Conservation (phyloP, 2,113 vertebrate species). For the Neoarius graeffei region DNA sequence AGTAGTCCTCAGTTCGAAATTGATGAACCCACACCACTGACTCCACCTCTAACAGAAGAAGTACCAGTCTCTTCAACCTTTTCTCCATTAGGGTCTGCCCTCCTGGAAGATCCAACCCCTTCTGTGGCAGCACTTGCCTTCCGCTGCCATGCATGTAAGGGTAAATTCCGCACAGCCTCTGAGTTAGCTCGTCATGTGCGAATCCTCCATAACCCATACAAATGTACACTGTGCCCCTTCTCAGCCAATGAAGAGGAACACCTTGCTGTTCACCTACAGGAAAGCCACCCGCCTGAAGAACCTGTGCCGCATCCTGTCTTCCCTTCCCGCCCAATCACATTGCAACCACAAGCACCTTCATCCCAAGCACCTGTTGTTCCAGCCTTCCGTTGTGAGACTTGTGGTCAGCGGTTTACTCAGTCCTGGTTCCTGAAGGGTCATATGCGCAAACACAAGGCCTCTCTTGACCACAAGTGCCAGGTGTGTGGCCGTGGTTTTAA, state of each 20-base stretch:
- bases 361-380: slow-evolving; percentile 69
- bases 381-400: slow-evolving; percentile 86
- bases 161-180: slow-evolving; percentile 87
- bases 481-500: slow-evolving; percentile 93
- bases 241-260: slow-evolving; percentile 86
- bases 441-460: slow-evolving; percentile 94
- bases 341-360: slow-evolving; percentile 55
- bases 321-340: slow-evolving; percentile 34
- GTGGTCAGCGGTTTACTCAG: slow-evolving; percentile 90
- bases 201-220: slow-evolving; percentile 90
- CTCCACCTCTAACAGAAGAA: slow-evolving; percentile 73
- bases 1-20: slow-evolving; percentile 63
- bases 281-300: slow-evolving; percentile 70
- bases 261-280: slow-evolving; percentile 81
- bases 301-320: slow-evolving; percentile 58
- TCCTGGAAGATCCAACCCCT: slow-evolving; percentile 46
- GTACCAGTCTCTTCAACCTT: slow-evolving; percentile 62
- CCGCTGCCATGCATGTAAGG: slow-evolving; percentile 89
- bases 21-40: slow-evolving; percentile 65
- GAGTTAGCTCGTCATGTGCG: slow-evolving; percentile 87
- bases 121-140: slow-evolving; percentile 67
- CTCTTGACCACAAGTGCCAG: slow-evolving; percentile 89
- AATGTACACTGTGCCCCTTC: slow-evolving; percentile 87
- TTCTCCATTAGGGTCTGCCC: slow-evolving; percentile 58
- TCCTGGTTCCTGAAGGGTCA: slow-evolving; percentile 94